These are phyloP conservation scores for Oxyruncus cristatus DNA, from an alignment of 2,113 vertebrate genomes.

Conservation along the genomic window DNA sequence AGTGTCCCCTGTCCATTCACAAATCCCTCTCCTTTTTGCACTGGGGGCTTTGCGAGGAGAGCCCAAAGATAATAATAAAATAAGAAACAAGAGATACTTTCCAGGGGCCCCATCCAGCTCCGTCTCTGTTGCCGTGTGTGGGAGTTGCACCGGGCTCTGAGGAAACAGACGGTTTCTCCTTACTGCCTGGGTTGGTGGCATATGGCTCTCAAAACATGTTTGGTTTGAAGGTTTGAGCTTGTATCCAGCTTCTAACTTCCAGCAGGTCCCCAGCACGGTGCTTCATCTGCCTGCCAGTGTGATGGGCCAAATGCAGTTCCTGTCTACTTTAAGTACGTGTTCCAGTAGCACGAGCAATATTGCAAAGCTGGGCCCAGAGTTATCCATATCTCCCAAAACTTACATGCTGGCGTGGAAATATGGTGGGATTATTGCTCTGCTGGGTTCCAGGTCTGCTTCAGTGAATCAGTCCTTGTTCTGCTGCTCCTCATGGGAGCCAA, in stretches of 20 bases:
- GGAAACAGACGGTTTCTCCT: slow-evolving; percentile 23
- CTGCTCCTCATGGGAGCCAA: not conserved
- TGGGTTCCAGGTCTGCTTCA: not conserved
- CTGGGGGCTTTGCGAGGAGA: not conserved
- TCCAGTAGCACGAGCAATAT: not conserved
- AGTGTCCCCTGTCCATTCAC: not conserved
- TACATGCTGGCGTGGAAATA: not conserved
- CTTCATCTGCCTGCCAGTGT: not conserved
- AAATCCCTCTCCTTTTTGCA: not conserved
- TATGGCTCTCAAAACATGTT: slow-evolving; percentile 26
- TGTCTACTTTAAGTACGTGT: fast-evolving
- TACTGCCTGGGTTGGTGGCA: not conserved
- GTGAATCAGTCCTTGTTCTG: not conserved
- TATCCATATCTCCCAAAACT: not conserved
- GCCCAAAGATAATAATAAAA: not conserved
- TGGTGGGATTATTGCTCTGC: not conserved
- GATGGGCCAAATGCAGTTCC: slow-evolving; percentile 31
- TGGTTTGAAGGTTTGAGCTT: not conserved
- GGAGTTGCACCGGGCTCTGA: not conserved
- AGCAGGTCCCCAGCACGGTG: not conserved
- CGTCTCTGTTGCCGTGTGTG: not conserved
- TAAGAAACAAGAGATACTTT: not conserved
- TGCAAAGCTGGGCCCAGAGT: not conserved
- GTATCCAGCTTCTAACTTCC: slow-evolving; percentile 26
- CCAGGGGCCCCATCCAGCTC: not conserved